These are phyloP conservation scores for Coendou prehensilis DNA, from an alignment of 2,797 vertebrate species.

Conservation along the genomic window DNA sequence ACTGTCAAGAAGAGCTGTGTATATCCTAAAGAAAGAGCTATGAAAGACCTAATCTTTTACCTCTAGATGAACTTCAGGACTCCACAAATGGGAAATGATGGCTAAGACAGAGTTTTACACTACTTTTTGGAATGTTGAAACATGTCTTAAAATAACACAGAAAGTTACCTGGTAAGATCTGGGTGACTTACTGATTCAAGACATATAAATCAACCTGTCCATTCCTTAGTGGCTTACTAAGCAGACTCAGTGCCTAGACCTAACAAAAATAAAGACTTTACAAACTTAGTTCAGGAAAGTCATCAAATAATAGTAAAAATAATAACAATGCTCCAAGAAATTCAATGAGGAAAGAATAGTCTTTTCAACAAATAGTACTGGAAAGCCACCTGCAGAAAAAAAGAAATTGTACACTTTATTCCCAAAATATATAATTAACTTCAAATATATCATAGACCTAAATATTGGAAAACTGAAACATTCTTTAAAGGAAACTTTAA, in stretches of 20 bases:
- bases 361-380: not conserved
- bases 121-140: not conserved
- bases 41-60: not conserved
- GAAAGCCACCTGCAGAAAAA: not conserved
- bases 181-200: not conserved
- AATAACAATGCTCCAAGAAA: not conserved
- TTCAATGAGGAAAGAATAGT: not conserved
- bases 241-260: not conserved
- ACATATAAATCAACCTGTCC: not conserved
- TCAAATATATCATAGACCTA: not conserved
- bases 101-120: not conserved
- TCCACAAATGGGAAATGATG: not conserved
- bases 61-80: not conserved
- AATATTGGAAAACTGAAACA: not conserved
- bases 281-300: not conserved
- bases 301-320: not conserved
- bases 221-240: not conserved
- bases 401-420: not conserved
- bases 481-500: not conserved
- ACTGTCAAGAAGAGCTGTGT: not conserved
- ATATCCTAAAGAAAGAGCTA: not conserved
- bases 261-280: not conserved
- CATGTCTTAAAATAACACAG: not conserved
- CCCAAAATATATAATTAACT: not conserved
- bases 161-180: not conserved